Evolutionary conservation across 2,888 invertebrate genomes (phyloP).

Genomic region (Himalopsyche anomala): DNA sequence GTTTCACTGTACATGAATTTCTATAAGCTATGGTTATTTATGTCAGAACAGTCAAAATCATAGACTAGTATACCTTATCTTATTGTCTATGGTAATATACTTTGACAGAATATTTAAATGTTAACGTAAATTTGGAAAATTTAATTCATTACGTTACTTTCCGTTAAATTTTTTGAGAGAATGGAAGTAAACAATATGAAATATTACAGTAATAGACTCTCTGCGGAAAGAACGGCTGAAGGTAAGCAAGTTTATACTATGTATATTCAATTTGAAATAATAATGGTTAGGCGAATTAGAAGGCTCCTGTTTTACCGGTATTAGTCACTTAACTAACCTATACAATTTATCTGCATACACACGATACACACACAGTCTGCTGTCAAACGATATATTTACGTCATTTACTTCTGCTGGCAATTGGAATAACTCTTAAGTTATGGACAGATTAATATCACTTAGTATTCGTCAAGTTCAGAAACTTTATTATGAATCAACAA

Average conservation of each 20-base stretch:
- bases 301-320: conserved; percentile 27
- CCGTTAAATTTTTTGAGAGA: too few relatives aligned
- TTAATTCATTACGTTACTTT: too few relatives aligned
- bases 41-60: too few relatives aligned
- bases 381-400: conserved; percentile 1
- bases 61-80: too few relatives aligned
- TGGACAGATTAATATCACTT: conserved; percentile 75
- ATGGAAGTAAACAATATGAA: not conserved
- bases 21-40: too few relatives aligned
- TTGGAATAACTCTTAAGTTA: conserved; percentile 66
- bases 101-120: too few relatives aligned
- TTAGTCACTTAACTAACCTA: not conserved
- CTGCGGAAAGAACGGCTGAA: not conserved
- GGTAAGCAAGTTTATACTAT: not conserved
- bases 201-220: not conserved
- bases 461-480: conserved; percentile 74
- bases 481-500: conserved; percentile 72
- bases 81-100: too few relatives aligned
- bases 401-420: not conserved
- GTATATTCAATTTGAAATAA: not conserved
- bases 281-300: not conserved
- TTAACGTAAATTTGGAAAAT: too few relatives aligned
- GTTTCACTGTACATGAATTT: too few relatives aligned
- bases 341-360: not conserved
- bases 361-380: not conserved